These are phyloP conservation scores for Halcyon malimbica DNA, from an alignment of 2,113 vertebrate genomes.

Conservation along the genomic window DNA sequence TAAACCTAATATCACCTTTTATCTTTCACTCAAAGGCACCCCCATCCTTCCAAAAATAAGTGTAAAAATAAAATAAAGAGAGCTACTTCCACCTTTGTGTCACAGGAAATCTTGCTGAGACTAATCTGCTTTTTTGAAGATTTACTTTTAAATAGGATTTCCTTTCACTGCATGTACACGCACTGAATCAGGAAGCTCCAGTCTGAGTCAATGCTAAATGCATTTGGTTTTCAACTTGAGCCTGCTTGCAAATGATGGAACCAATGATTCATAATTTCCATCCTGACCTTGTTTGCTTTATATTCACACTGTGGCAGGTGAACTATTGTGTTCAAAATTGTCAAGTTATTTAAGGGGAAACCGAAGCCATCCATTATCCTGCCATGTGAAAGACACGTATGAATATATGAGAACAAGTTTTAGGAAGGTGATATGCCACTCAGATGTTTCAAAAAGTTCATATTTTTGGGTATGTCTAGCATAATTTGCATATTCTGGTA, in stretches of 20 bases:
- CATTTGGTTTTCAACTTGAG: constrained; percentile 70
- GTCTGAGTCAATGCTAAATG: constrained; percentile 71
- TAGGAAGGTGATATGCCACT: neutral
- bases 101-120: constrained; percentile 26
- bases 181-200: constrained; percentile 67
- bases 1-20: neutral
- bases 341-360: neutral
- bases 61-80: neutral
- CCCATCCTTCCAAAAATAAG: neutral
- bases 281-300: constrained; percentile 56
- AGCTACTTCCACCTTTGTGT: neutral
- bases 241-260: constrained; percentile 48
- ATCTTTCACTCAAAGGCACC: neutral
- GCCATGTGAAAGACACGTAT: neutral
- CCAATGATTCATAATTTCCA: constrained; percentile 75
- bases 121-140: constrained; percentile 50
- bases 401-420: neutral
- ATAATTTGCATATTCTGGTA: neutral
- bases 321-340: neutral
- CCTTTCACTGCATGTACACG: constrained; percentile 36
- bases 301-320: constrained; percentile 24
- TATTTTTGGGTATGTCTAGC: neutral
- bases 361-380: neutral
- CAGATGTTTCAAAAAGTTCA: neutral
- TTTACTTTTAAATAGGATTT: constrained; percentile 69